These are phyloP conservation scores for Pollimyrus isidori DNA, from an alignment of 2,113 vertebrate species.

Conservation along the genomic window DNA sequence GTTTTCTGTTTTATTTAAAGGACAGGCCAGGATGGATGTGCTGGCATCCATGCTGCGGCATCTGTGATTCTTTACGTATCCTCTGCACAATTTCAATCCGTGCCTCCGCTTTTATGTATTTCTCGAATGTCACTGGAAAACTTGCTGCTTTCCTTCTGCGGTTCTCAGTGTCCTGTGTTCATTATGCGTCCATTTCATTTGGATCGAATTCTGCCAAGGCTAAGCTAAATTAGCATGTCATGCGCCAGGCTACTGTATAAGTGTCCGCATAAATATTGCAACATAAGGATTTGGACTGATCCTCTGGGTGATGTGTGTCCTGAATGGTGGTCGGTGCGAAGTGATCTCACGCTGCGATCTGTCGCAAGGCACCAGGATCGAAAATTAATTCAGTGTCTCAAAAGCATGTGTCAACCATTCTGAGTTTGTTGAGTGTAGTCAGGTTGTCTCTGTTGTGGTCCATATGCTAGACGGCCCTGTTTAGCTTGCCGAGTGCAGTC, in stretches of 20 bases:
- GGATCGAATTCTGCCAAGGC: background rate
- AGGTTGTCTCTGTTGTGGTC: background rate
- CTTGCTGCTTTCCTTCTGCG: background rate
- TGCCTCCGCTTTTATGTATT: background rate
- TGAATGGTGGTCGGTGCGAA: background rate
- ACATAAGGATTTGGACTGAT: background rate
- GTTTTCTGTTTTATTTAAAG: background rate
- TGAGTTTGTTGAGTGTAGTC: background rate
- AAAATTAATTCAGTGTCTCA: background rate
- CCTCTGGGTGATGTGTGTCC: background rate
- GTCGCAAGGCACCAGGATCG: background rate
- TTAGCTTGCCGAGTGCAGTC: background rate
- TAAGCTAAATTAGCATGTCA: conserved; percentile 10
- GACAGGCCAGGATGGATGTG: background rate
- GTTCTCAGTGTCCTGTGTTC: background rate
- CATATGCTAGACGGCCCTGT: background rate
- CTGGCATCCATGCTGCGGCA: background rate
- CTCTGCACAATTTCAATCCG: background rate
- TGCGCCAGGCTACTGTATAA: background rate
- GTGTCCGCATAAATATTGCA: background rate
- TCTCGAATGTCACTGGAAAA: background rate
- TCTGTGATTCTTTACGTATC: background rate
- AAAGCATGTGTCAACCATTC: background rate
- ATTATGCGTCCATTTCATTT: background rate
- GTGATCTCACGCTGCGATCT: background rate